These are phyloP conservation scores for Blastobasis adustella DNA, from an alignment of 2,888 invertebrate genomes.

Conservation along the genomic window DNA sequence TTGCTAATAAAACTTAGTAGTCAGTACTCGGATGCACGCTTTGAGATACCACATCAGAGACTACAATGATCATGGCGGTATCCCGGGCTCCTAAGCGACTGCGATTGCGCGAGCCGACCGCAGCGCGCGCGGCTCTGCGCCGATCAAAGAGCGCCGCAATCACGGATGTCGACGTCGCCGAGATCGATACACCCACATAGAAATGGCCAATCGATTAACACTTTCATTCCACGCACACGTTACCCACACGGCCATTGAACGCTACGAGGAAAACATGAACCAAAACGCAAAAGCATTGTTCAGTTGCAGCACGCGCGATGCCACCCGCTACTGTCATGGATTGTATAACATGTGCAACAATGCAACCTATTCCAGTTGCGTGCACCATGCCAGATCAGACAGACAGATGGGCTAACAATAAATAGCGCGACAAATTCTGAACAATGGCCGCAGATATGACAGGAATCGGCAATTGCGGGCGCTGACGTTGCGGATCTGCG, in stretches of 20 bases:
- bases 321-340: too few species aligned
- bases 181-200: constrained; percentile 1
- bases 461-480: constrained; percentile 56
- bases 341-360: neutral
- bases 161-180: constrained; percentile 1
- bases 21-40: too few species aligned
- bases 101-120: too few species aligned
- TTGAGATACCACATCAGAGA: too few species aligned
- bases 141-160: too few species aligned
- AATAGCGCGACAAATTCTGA: constrained; percentile 68
- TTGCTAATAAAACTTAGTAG: too few species aligned
- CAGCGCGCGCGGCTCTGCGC: too few species aligned
- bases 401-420: constrained; percentile 53
- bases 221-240: neutral
- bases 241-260: neutral
- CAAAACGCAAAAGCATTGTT: neutral
- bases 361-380: constrained; percentile 45
- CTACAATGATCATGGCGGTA: too few species aligned
- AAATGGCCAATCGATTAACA: neutral
- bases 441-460: constrained; percentile 65
- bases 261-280: neutral
- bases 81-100: too few species aligned
- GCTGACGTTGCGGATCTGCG: constrained; percentile 52
- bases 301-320: too few species aligned
- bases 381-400: constrained; percentile 47